A percentile compares a stretch with the other conserved stretches of the same genome.
These are phyloP conservation scores for Tarsius wallacei DNA, from an alignment of 2,797 vertebrate genomes.

Conservation along the genomic window DNA sequence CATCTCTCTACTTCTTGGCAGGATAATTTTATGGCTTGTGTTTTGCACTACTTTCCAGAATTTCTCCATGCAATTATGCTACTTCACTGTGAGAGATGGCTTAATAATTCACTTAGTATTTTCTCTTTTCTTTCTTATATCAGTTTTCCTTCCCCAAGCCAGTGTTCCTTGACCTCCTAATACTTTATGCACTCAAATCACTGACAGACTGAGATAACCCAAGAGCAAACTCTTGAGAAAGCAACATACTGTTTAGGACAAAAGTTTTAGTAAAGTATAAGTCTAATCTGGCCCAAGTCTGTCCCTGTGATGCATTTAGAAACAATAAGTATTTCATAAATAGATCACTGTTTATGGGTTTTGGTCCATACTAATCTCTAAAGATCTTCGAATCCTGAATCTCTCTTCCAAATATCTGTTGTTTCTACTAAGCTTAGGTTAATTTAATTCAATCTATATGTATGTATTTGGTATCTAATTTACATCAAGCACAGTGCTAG, in stretches of 20 bases:
- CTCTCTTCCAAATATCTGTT: neutral
- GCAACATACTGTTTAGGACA: neutral
- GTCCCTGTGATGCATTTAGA: neutral
- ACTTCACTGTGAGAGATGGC: rapidly evolving
- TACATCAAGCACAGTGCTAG: neutral
- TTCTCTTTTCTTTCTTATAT: neutral
- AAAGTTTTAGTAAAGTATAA: neutral
- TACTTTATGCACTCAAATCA: neutral
- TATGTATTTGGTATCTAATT: neutral
- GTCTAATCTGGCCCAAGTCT: neutral
- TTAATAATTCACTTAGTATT: neutral
- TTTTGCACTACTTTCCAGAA: neutral
- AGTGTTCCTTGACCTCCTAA: neutral
- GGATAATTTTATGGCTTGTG: neutral
- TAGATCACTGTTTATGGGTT: neutral
- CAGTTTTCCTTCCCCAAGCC: neutral
- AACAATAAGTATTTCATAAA: neutral
- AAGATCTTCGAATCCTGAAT: neutral
- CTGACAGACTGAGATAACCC: neutral
- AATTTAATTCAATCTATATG: neutral
- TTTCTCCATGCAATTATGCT: neutral
- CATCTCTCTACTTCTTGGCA: neutral
- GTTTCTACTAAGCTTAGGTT: neutral
- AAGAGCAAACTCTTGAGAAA: neutral
- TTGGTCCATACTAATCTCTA: conserved; percentile 16